Base-by-base conservation (phyloP, 2,888 invertebrate genomes). In the Glaucopsyche alexis region DNA sequence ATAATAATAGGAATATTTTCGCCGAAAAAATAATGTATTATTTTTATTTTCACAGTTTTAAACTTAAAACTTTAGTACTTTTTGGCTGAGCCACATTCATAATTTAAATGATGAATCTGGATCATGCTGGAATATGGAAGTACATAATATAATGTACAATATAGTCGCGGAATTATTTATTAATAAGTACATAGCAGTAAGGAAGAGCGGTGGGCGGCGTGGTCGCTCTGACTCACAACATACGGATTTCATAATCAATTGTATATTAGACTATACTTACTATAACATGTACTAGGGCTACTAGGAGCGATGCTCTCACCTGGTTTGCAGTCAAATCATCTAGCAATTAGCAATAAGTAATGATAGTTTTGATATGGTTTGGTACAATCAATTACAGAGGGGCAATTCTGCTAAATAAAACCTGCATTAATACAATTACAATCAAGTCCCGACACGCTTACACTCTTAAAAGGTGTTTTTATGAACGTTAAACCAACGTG, bases 211-310 rank as follows among this genome's bases (percentile, higher is more conserved):
- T 66, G 66, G 66, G 73, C 71, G 72, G 38, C 65, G 76, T 77
- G 74, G 80, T 76, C 75, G 79, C 74, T 47, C 74, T 80, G 80
- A 80, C 65, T 80, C 80, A 80, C 76, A 55, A 16, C 42, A 8
- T 42, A 66, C 66, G 42, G 66, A 66, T 66, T 66, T 66, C 66
- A 66, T 66, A 66, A 66, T 66, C 66, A 66, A 40, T 66, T 42
- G 16, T 66, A n/a, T 66, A 66, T 42, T n/a, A 66, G 42, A 42
- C 66, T n/a, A 66, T n/a, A 66, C 55, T 29, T 11, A 47, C 42
- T 55, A 55, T 11, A 55, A 4, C 11, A 9, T 52, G 19, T 29
- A 19, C 55, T 19, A 7, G 16, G 16, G 16, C 5, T 60, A 60
- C 55, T 29, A 11, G 29, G 52, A 52, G 29, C 29, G 16, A 16